Evolutionary conservation across 2,113 vertebrate genomes (phyloP), one percentile per base, ranked within the genome.

Genomic region (Pterophyllum scalare): DNA sequence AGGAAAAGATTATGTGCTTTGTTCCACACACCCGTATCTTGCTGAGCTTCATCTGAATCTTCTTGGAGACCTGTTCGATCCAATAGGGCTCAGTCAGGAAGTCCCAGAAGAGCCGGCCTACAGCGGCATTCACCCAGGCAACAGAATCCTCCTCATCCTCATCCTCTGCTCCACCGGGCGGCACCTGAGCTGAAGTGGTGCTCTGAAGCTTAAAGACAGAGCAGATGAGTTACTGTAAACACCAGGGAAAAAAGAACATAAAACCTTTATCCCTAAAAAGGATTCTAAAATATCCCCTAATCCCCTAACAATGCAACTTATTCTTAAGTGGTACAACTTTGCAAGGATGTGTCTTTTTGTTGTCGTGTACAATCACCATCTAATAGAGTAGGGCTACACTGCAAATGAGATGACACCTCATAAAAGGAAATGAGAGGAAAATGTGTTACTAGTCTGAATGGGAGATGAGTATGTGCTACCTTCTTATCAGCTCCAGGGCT

Each of bases 41-140:
- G 94, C 98, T 99, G 84, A 99, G 97, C 88, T 99, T 99, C 97
- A 99, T 98, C 92, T 99, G 98, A 91, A 99, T 99, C 95, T 99
- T 99, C 95, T 98, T 98, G 77, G 98, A 99, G 58, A 99, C 98
- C 77, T 98, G 56, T 67, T 99, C 96, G 76, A 97, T 96, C 98
- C 98, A 99, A 83, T 99, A 96, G 64, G 98, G 97, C 90, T 99
- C 98, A 35, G 96, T 95, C 88, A 99, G 96, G 94, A 99, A 99
- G 93, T 99, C 98, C 98, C 98, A 99, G 92, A 98, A 96, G 92
- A 99, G 92, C 83, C 98, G 97, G 81, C 97, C 98, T 14, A 98
- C 93, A 56, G 96, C 95, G 35, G 97, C 97, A 1, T 99, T 99
- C 83, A 98, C 95, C 98, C 98, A 99, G 91, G 97, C 96, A 88